A percentile compares a stretch with the other conserved stretches of the same genome.
Evolutionary conservation across 1,140 invertebrate genomes (phyloP).

Genomic region (Camponotus pennsylvanicus): DNA sequence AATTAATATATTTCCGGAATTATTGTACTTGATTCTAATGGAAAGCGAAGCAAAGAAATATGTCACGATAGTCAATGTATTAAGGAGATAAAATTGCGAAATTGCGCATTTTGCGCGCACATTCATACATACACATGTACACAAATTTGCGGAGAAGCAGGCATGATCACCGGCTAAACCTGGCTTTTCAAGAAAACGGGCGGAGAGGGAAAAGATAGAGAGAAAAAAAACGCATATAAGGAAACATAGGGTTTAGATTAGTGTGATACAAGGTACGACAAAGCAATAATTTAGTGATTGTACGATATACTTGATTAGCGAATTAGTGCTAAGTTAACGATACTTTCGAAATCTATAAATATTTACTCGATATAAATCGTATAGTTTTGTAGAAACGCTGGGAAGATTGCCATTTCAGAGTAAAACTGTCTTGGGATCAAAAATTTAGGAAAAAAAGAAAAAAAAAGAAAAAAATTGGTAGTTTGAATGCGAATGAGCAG

Average conservation of each 20-base stretch:
- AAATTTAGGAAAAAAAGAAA: constrained; percentile 51
- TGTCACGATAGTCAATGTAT: constrained; percentile 38
- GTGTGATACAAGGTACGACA: constrained; percentile 86
- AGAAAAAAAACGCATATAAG: constrained; percentile 50
- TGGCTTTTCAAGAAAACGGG: constrained; percentile 56
- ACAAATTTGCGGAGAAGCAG: constrained; percentile 53
- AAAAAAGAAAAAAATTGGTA: constrained; percentile 14
- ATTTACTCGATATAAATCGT: constrained; percentile 84
- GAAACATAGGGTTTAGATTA: constrained; percentile 82
- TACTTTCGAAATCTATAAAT: constrained; percentile 84
- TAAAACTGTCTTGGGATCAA: constrained; percentile 68
- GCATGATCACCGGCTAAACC: constrained; percentile 69
- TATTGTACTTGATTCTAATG: constrained; percentile 26
- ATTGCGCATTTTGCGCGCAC: constrained; percentile 38
- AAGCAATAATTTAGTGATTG: constrained; percentile 87
- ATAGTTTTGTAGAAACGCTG: constrained; percentile 85
- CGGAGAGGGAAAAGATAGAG: constrained; percentile 43
- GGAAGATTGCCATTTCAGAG: constrained; percentile 75
- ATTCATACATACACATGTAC: constrained; percentile 2
- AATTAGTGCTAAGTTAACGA: constrained; percentile 82
- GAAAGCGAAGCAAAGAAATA: constrained; percentile 15
- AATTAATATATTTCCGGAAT: constrained; percentile 26
- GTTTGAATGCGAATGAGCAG: constrained; percentile 2
- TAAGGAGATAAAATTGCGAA: constrained; percentile 2
- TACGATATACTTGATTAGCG: constrained; percentile 85